These are phyloP conservation scores for Pachycephala philippinensis DNA, from an alignment of 2,113 vertebrate species.

Conservation along the genomic window DNA sequence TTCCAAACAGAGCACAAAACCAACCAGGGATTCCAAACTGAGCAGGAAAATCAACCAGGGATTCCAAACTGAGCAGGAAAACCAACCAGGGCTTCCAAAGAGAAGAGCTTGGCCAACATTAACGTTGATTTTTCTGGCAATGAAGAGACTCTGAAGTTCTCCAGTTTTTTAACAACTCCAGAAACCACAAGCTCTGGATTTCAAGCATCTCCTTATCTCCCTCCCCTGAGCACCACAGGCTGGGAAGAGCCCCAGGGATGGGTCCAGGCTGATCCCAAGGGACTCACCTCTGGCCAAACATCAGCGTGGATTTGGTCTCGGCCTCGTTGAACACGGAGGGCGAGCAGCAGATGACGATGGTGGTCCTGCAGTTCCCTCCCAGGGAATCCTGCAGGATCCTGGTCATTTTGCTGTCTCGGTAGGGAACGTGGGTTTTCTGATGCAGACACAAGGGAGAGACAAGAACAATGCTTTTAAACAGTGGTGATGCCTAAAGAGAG, in stretches of 20 bases:
- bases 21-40: no score
- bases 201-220: no score
- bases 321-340: slow-evolving; percentile 92
- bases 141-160: not conserved
- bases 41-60: no score
- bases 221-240: no score
- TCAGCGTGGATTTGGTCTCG: slow-evolving; percentile 91
- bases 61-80: no score
- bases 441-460: not conserved
- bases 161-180: not conserved
- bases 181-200: not conserved
- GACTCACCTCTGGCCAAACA: slow-evolving; percentile 93
- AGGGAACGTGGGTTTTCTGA: slow-evolving; percentile 92
- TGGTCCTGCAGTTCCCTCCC: slow-evolving; percentile 93
- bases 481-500: no score
- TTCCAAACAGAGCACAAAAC: not conserved
- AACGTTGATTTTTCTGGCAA: not conserved
- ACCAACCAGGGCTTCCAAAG: no score
- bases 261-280: not conserved
- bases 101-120: not conserved
- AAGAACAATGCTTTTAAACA: fast-evolving
- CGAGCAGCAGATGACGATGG: slow-evolving; percentile 93
- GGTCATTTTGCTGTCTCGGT: slow-evolving; percentile 96
- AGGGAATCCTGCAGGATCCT: slow-evolving; percentile 93
- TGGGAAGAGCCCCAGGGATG: no score